Evolutionary conservation across 2,113 vertebrate genomes (phyloP).

Genomic region (Pelusios castaneus): DNA sequence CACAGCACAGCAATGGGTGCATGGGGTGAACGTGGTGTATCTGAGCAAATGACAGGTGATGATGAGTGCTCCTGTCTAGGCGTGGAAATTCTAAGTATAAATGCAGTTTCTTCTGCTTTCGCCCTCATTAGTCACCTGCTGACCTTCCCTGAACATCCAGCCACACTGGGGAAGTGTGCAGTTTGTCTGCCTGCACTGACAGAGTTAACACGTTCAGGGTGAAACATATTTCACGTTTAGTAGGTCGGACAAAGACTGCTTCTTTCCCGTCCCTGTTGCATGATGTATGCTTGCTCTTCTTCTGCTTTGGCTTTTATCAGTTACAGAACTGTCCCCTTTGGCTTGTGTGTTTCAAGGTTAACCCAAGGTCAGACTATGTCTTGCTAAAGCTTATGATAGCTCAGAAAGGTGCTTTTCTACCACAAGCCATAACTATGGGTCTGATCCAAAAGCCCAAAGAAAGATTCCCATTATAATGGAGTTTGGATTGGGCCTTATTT

Average conservation of each 20-base stretch:
- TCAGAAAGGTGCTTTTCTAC: not conserved
- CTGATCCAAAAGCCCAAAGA: not conserved
- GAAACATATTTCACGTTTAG: not conserved
- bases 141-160: not conserved
- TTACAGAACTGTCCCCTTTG: not conserved
- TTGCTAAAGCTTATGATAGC: not conserved
- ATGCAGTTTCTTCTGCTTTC: too few relatives aligned
- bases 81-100: too few relatives aligned
- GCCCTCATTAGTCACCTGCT: not conserved
- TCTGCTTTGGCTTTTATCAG: not conserved
- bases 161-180: not conserved
- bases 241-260: not conserved
- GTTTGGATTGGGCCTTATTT: not conserved
- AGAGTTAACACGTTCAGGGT: not conserved
- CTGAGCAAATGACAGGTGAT: not conserved
- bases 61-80: not conserved
- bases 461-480: not conserved
- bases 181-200: not conserved
- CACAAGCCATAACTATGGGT: not conserved
- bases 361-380: slow-evolving; percentile 8
- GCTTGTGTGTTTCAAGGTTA: slow-evolving; percentile 9
- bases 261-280: not conserved
- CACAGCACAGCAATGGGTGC: not conserved
- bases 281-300: not conserved
- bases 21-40: too few relatives aligned